Conservation (phyloP, 2,113 vertebrate genomes). For the Gnathochromis pfefferi region DNA sequence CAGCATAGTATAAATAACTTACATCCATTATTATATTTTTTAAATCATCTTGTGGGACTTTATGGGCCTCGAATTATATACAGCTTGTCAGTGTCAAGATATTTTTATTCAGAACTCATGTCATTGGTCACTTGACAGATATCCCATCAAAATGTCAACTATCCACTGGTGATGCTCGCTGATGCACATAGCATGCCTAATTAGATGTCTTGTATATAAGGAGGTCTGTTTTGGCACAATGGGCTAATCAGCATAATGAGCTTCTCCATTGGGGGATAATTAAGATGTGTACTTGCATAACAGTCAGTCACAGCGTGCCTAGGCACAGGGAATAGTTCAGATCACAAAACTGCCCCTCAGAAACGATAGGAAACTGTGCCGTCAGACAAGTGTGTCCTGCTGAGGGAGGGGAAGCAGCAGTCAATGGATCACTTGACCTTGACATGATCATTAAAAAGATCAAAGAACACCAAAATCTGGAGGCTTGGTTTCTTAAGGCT, state of each 20-base stretch:
- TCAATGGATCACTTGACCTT: conserved; percentile 15
- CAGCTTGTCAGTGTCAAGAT: conserved; percentile 12
- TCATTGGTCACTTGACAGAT: conserved; percentile 47
- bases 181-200: conserved; percentile 59
- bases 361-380: conserved; percentile 25
- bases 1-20: background rate
- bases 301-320: conserved; percentile 37
- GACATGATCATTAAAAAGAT: conserved; percentile 13
- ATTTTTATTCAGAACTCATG: conserved; percentile 8
- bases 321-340: conserved; percentile 29
- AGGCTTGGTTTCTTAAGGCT: background rate
- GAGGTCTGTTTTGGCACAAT: conserved; percentile 46
- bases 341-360: conserved; percentile 3
- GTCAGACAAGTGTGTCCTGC: background rate
- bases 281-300: conserved; percentile 60
- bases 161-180: conserved; percentile 26
- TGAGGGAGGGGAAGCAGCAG: background rate
- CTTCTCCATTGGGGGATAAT: conserved; percentile 62
- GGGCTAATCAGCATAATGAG: conserved; percentile 66
- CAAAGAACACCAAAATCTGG: background rate
- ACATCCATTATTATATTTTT: background rate
- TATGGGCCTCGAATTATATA: background rate
- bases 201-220: conserved; percentile 59
- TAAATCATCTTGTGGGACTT: background rate
- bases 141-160: conserved; percentile 37